Evolutionary conservation across 92 coral and sea anemone species (phyloP), one percentile per base, ranked within the genome.

Genomic region (Metridium senile): DNA sequence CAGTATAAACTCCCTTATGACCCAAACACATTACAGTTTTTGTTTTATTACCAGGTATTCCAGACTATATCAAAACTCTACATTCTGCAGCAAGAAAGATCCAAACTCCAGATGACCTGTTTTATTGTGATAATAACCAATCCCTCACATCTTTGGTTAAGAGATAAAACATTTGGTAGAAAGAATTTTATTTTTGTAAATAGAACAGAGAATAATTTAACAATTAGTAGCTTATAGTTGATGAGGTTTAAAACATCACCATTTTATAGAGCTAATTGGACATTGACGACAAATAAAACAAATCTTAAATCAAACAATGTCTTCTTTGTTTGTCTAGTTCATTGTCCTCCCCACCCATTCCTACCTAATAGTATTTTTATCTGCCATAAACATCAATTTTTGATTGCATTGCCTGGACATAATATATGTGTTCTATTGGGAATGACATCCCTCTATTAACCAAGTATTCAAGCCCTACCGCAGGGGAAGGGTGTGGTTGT

Each of bases 21-120:
- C n/a, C n/a, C n/a, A n/a, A n/a, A n/a, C n/a, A n/a, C n/a, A n/a
- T n/a, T n/a, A n/a, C n/a, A n/a, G n/a, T n/a, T n/a, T n/a, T n/a
- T n/a, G n/a, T n/a, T n/a, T n/a, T n/a, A n/a, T 66, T 72, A 52
- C 9, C 67, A 93, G 98, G 91, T 85, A 81, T 93, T 73, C 98
- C 98, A 33, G 71, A 84, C 29, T 93, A 90, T 59, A 88, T 93
- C 63, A 87, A 82, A 51, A 93, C 91, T 2, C 77, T 93, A 28
- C 98, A 93, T 66, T 77, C 53, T 57, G 98, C 98, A 28, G 98
- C 98, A 26, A 85, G 21, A 25, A 52, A 63, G 19, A 65, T 75
- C 7, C 81, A 75, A 45, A 35, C 56, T 2, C 57, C 72, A 1
- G 56, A 43, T 2, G 72, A 34, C 31, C 0, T 68, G 30, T 68